A percentile compares a stretch with the other conserved stretches of the same genome.
These are phyloP conservation scores for Polydrusus tereticollis DNA, from an alignment of 2,888 invertebrate species.

Conservation along the genomic window DNA sequence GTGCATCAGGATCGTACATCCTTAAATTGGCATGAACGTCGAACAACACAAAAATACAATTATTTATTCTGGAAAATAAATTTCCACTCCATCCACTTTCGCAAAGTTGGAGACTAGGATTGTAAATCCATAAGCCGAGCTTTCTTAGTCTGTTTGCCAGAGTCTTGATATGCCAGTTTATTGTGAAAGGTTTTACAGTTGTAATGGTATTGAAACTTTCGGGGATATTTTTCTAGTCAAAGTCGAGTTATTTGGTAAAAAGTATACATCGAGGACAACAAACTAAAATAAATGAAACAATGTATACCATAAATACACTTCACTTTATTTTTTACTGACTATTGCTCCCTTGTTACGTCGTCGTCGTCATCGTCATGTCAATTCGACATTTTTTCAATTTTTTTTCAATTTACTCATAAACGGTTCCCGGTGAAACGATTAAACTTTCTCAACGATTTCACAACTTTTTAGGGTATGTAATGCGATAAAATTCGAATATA, in stretches of 20 bases:
- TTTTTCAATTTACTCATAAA: too few species aligned
- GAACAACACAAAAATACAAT: background rate
- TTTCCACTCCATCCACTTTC: background rate
- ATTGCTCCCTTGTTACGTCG: too few species aligned
- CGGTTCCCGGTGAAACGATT: too few species aligned
- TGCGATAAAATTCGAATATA: too few species aligned
- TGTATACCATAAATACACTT: too few species aligned
- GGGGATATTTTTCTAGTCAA: background rate
- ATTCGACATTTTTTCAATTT: too few species aligned
- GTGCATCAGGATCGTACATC: too few species aligned
- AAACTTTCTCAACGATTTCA: too few species aligned
- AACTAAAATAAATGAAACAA: background rate
- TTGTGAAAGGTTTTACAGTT: background rate
- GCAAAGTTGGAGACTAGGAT: background rate
- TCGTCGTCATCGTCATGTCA: too few species aligned
- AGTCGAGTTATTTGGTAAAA: background rate
- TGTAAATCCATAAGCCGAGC: background rate
- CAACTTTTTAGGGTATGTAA: too few species aligned
- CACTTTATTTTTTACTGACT: too few species aligned
- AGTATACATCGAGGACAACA: background rate
- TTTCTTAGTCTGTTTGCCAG: background rate
- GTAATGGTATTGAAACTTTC: background rate
- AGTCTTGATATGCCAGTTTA: slow-evolving; percentile 5
- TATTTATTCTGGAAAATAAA: background rate
- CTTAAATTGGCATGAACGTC: too few species aligned